Evolutionary conservation across 2,113 vertebrate genomes (phyloP).

Genomic region (Apodemus speciosus): DNA sequence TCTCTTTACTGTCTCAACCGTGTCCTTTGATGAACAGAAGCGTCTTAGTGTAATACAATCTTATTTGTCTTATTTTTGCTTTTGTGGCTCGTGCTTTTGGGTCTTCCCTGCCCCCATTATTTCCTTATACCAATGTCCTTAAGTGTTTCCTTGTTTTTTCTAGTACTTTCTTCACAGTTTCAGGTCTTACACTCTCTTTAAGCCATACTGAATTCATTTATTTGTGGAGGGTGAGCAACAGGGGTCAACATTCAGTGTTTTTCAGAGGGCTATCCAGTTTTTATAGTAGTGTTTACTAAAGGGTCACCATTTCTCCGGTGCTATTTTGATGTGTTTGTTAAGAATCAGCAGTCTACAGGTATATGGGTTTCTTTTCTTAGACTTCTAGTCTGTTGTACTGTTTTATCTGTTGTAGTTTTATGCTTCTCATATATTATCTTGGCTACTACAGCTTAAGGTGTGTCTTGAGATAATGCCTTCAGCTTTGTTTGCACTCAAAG

Average conservation of each 20-base stretch:
- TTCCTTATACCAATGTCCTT: background rate
- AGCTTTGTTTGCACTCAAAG: background rate
- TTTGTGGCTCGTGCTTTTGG: background rate
- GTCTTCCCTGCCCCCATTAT: background rate
- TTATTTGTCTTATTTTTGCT: background rate
- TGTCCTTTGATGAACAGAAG: background rate
- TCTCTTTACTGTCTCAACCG: background rate
- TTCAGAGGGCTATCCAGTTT: background rate
- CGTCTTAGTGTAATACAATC: background rate
- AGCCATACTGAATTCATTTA: background rate
- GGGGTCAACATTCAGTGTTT: background rate
- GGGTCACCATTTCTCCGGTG: background rate
- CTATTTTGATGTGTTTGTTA: background rate
- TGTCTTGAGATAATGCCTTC: background rate
- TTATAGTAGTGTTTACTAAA: background rate
- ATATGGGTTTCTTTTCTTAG: background rate
- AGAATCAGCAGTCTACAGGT: background rate
- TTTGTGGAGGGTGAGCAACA: background rate
- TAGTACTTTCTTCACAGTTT: background rate
- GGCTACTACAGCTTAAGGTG: background rate
- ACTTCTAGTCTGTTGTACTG: background rate
- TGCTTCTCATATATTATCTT: background rate
- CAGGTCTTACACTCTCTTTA: background rate
- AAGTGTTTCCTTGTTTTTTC: background rate
- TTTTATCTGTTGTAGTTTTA: background rate